Conservation (phyloP, 2,797 vertebrate species). For the Botia almorhae region DNA sequence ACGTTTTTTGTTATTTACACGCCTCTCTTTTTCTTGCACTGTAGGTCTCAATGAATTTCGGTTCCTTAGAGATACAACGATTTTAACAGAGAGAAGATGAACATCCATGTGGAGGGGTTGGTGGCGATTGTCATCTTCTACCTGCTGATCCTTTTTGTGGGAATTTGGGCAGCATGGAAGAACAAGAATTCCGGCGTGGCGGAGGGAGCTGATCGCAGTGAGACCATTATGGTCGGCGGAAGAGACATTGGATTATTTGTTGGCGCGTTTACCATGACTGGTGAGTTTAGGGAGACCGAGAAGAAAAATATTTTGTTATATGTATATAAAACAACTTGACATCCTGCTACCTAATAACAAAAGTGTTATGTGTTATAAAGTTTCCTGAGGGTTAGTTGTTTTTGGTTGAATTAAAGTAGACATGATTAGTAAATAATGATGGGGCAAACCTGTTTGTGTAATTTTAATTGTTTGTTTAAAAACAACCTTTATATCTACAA, state of each 20-base stretch:
- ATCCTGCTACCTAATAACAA: background rate
- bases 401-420: too few relatives aligned
- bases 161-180: constrained; percentile 98
- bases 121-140: constrained; percentile 95
- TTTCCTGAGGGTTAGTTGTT: background rate
- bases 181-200: constrained; percentile 89
- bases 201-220: constrained; percentile 86
- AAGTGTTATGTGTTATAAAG: background rate
- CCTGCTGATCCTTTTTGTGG: constrained; percentile 90
- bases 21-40: background rate
- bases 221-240: constrained; percentile 96
- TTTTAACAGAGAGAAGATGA: constrained; percentile 76
- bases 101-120: constrained; percentile 92
- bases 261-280: constrained; percentile 97
- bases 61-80: constrained; percentile 66
- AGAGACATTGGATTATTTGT: constrained; percentile 96
- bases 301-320: background rate
- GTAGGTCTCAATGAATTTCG: constrained; percentile 73
- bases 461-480: background rate
- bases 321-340: background rate
- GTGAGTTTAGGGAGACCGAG: constrained; percentile 67
- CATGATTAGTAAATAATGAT: background rate
- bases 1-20: background rate
- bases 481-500: background rate
- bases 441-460: background rate